Evolutionary conservation across 2,888 invertebrate genomes (phyloP), one percentile per base, ranked within the genome.

Genomic region (Adelognathus sp.): DNA sequence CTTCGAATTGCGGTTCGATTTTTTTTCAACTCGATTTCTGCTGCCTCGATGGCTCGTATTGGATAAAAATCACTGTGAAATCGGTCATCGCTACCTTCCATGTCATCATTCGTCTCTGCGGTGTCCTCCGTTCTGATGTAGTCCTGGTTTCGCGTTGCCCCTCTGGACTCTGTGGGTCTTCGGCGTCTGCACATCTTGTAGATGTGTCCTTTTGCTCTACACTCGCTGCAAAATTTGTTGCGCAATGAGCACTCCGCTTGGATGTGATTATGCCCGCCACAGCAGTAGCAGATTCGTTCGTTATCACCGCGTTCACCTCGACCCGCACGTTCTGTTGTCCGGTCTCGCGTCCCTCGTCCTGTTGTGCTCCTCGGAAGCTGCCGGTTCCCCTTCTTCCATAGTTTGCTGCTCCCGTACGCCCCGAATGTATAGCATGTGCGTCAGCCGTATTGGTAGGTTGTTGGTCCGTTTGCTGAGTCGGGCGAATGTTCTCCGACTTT

Each of bases 201-300:
- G 31, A 75, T 75, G 24, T 67, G 74, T n/a, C 67, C 74, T 52
- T 50, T 29, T 31, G 58, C 11, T 1, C 74, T 60, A 41, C 74
- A 75, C 9, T 75, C 74, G 16, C 74, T 75, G 52, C 67, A 75
- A 21, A 24, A 75, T 31, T 75, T 60, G 16, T 67, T 27, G 36
- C 39, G 18, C 6, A 75, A 16, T 5, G 58, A 24, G 33, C 67
- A 75, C 14, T 60, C 50, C 33, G 36, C 36, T 11, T 11, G 21
- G 24, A 44, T 6, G 36, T 75, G 67, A 36, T 67, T 60, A n/a
- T n/a, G 1, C 18, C 36, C 60, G 5, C 74, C 67, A 21, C 67
- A 75, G 44, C 67, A 67, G 44, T 14, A 75, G 60, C 50, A 73
- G n/a, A n/a, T n/a, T n/a, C n/a, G n/a, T n/a, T n/a, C n/a, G n/a